Evolutionary conservation across 2,888 invertebrate species (phyloP).

Genomic region (Lochmaea crataegi): DNA sequence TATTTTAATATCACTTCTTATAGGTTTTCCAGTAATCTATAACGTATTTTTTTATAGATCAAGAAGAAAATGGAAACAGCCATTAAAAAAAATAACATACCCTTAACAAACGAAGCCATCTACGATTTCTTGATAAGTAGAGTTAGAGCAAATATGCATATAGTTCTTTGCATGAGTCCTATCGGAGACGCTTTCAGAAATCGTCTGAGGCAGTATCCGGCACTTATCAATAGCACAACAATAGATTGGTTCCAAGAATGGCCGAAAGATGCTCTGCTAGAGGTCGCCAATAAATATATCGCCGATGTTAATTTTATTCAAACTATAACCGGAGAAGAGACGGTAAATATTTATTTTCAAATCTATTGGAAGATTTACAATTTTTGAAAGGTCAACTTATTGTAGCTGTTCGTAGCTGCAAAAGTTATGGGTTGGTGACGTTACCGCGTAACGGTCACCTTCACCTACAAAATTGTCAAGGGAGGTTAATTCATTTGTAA

Average conservation of each 20-base stretch:
- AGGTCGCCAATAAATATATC: constrained; percentile 87
- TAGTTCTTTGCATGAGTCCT: constrained; percentile 89
- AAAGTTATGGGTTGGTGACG: too few species aligned
- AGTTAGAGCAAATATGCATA: constrained; percentile 80
- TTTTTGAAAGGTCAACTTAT: too few species aligned
- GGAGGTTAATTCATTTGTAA: too few species aligned
- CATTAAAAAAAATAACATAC: constrained; percentile 69
- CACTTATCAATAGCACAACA: constrained; percentile 87
- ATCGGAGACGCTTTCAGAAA: constrained; percentile 88
- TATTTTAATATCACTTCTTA: too few species aligned
- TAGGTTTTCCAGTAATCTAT: too few species aligned
- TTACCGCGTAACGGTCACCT: too few species aligned
- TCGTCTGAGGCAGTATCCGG: constrained; percentile 88
- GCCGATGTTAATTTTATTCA: constrained; percentile 77
- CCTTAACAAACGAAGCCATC: constrained; percentile 75
- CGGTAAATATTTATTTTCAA: constrained; percentile 58
- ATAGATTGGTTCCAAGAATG: constrained; percentile 93
- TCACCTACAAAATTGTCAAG: too few species aligned
- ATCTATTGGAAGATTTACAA: too few species aligned
- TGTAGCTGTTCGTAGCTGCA: too few species aligned
- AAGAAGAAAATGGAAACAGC: constrained; percentile 71
- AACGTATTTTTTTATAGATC: constrained; percentile 65
- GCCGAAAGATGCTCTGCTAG: constrained; percentile 89
- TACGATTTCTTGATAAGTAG: constrained; percentile 83
- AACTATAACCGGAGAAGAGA: constrained; percentile 73